These are phyloP conservation scores for Okamejei kenojei DNA, from an alignment of 2,797 vertebrate genomes.

Conservation along the genomic window DNA sequence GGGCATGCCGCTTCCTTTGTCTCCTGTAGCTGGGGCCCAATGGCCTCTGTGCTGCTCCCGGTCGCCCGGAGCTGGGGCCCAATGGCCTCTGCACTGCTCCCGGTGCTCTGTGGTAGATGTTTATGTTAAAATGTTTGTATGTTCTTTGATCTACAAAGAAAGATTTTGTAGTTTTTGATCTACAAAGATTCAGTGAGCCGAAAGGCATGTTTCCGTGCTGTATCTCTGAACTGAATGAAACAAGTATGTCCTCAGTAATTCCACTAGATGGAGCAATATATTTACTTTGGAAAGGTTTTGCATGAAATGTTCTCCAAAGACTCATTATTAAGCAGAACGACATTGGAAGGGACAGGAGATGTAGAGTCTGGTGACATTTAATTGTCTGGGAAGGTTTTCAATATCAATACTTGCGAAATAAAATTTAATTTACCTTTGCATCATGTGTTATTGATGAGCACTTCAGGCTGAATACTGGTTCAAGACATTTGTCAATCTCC, in stretches of 20 bases:
- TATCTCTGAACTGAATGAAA: neutral
- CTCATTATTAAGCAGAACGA: neutral
- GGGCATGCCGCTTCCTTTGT: no score
- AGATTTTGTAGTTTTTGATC: no score
- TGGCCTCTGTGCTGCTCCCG: no score
- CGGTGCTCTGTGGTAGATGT: no score
- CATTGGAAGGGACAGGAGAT: neutral
- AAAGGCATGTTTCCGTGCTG: no score
- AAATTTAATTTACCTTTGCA: neutral
- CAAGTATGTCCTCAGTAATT: neutral
- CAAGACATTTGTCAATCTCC: neutral
- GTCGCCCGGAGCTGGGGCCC: no score
- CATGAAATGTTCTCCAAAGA: neutral
- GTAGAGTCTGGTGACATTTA: constrained; percentile 22
- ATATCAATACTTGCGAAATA: neutral
- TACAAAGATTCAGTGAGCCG: no score
- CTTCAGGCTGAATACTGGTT: neutral
- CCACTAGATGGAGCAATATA: constrained; percentile 23
- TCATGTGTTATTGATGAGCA: neutral
- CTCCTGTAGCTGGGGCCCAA: no score
- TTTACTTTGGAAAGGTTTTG: neutral
- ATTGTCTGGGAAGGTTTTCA: neutral
- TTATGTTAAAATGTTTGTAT: no score
- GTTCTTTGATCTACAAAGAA: no score
- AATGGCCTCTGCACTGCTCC: no score